Conservation (phyloP, 2,797 vertebrate genomes). For the Peromyscus aztecus region DNA sequence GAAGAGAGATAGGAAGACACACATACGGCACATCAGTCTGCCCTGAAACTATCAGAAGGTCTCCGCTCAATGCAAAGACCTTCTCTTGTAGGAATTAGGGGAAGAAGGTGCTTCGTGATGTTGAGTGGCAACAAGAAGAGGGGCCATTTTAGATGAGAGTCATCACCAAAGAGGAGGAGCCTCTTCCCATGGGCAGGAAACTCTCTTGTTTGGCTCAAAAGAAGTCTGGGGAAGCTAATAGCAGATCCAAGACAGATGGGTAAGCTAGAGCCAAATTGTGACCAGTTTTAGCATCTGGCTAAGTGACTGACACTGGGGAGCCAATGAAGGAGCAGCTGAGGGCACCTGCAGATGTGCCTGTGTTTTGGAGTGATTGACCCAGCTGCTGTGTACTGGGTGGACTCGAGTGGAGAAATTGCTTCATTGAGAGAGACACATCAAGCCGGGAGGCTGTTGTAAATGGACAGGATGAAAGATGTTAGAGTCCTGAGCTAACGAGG, state of each 20-base stretch:
- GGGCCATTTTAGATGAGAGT: neutral
- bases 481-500: slow-evolving; percentile 8
- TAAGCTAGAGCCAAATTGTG: neutral
- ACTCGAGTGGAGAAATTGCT: neutral
- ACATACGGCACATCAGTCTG: accelerated
- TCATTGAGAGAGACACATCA: slow-evolving; percentile 18
- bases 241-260: neutral
- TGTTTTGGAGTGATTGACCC: neutral
- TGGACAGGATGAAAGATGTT: slow-evolving; percentile 13
- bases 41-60: neutral
- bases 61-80: neutral
- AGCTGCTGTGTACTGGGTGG: neutral
- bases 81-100: neutral
- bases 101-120: neutral
- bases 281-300: neutral
- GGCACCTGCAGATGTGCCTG: neutral
- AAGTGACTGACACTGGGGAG: neutral
- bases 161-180: neutral
- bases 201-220: slow-evolving; percentile 4
- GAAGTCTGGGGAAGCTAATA: neutral
- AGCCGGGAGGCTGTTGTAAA: slow-evolving; percentile 1
- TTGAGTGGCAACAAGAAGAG: neutral
- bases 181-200: neutral
- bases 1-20: neutral
- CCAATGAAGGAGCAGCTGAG: slow-evolving; percentile 4